Conservation (phyloP, 2,113 vertebrate genomes). For the Syngnathus floridae region DNA sequence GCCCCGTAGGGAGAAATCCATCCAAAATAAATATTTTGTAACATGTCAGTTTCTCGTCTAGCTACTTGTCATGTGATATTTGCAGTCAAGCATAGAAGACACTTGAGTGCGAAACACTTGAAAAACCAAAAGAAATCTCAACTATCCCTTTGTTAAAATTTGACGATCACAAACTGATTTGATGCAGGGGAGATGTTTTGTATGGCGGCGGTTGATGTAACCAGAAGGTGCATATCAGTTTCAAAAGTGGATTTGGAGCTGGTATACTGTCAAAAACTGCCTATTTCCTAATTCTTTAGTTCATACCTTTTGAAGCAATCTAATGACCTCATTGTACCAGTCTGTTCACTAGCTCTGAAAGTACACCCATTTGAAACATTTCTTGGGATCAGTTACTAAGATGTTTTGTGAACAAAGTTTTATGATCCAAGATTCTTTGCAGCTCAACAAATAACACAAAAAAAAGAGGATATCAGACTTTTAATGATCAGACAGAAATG, state of each 20-base stretch:
- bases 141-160: background rate
- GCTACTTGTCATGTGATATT: background rate
- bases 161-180: background rate
- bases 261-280: background rate
- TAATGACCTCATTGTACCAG: no score
- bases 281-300: background rate
- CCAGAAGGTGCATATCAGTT: background rate
- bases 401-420: no score
- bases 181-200: background rate
- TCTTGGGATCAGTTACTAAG: no score
- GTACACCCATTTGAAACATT: no score
- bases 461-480: background rate
- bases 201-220: background rate
- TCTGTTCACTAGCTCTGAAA: no score
- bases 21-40: background rate
- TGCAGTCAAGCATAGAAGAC: background rate
- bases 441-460: no score
- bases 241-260: background rate
- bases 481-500: conserved; percentile 9
- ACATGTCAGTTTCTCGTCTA: background rate
- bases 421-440: no score
- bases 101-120: background rate
- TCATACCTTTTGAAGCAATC: background rate
- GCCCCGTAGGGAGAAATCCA: background rate
- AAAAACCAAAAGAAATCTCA: background rate